Base-by-base conservation (phyloP, 1,140 invertebrate genomes). In the Daktulosphaira vitifoliae region DNA sequence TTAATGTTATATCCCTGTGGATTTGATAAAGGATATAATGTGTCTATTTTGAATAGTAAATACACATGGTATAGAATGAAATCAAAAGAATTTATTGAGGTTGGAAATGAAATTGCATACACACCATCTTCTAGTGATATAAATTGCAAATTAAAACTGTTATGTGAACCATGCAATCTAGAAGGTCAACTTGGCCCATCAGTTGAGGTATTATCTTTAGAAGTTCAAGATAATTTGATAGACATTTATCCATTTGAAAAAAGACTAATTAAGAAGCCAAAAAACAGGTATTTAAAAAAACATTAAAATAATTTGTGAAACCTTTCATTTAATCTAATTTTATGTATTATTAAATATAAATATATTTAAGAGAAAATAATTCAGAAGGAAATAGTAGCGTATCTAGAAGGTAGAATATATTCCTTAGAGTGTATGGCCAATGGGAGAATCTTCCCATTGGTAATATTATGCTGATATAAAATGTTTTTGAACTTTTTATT, bases 1-100 rank as follows among this genome's bases (percentile, higher is more conserved):
- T 9, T 62, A 22, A 62, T 62, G 56, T n/a, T 62, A n/a, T 62
- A 62, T 33, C 56, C 53, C 1, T 8, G 8, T 62, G n/a, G n/a
- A n/a, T n/a, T 62, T 48, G 18, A 48, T 5, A 29, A 33, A 15
- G 42, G 13, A 22, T 48, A 22, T 26, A 46, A 62, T 62, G 42
- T 48, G 0, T 62, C 54, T 16, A 15, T 46, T 33, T 6, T 33
- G 9, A 0, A 33, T 15, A 33, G 4, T 33, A 33, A 48, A n/a
- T 62, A 22, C 13, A 20, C 4, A 6, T 62, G 56, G 56, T 62
- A 48, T 3, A 62, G 56, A 62, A n/a, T 62, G 20, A 7, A 33
- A 13, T 33, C 42, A 48, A 33, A 33, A 15, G 3, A 62, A 15
- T n/a, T 26, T 23, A 22, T 48, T 7, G 13, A 62, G 44, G 56